These are phyloP conservation scores for Thymallus thymallus DNA, from an alignment of 2,113 vertebrate species.

Conservation along the genomic window DNA sequence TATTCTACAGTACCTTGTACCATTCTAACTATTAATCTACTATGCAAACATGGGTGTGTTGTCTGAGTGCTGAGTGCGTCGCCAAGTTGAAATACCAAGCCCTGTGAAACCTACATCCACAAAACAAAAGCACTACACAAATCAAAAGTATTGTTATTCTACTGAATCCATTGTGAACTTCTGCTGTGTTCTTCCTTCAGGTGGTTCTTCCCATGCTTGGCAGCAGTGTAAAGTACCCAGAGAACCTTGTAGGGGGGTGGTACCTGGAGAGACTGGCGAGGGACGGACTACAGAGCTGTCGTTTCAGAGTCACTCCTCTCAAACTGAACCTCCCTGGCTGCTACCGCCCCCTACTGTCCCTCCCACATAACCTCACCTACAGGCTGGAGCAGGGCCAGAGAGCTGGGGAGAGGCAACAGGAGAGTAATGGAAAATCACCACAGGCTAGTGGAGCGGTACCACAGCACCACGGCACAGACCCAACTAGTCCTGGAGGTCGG, in stretches of 20 bases:
- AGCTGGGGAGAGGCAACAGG: conserved; percentile 23
- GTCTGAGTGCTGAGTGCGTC: no score
- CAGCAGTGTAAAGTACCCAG: conserved; percentile 86
- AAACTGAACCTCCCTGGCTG: conserved; percentile 92
- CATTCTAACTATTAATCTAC: no score
- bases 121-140: no score
- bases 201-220: conserved; percentile 92
- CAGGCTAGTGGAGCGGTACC: background rate
- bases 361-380: conserved; percentile 78
- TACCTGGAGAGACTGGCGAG: conserved; percentile 78
- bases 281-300: conserved; percentile 79
- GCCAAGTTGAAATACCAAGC: no score
- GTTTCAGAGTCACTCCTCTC: conserved; percentile 81
- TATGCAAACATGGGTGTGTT: no score
- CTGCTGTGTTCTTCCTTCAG: conserved; percentile 56
- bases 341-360: conserved; percentile 86
- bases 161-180: no score
- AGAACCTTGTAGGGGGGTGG: conserved; percentile 74
- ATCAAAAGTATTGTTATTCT: no score
- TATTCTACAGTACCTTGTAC: no score
- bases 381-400: conserved; percentile 53
- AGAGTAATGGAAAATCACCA: background rate
- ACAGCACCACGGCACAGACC: background rate
- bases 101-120: no score
- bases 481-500: background rate